Evolutionary conservation across 2,797 vertebrate genomes (phyloP).

Genomic region (Pseudotriccus pelzelni): DNA sequence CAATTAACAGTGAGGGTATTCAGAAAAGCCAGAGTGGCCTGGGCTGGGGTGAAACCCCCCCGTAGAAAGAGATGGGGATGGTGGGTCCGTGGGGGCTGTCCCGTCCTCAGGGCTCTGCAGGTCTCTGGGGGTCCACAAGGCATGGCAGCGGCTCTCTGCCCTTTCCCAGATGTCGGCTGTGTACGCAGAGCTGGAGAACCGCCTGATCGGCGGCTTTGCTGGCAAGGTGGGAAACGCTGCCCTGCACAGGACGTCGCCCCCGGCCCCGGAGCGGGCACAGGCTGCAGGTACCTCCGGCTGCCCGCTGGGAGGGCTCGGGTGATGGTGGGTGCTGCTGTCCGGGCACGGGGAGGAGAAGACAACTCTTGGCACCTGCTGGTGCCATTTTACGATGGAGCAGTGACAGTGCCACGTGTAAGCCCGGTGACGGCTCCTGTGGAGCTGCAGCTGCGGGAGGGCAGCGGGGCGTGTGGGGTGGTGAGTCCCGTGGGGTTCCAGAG

Average conservation of each 20-base stretch:
- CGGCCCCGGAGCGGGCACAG: conserved; percentile 76
- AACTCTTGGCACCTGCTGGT: neutral
- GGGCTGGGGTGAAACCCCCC: neutral
- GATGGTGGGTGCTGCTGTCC: neutral
- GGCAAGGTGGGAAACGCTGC: conserved; percentile 78
- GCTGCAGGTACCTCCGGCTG: conserved; percentile 69
- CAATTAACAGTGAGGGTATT: neutral
- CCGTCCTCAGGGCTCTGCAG: neutral
- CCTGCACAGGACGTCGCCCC: conserved; percentile 76
- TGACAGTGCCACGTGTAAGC: rapidly evolving
- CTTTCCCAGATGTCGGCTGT: conserved; percentile 89
- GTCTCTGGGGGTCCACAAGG: neutral
- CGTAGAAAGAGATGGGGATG: neutral
- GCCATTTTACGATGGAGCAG: rapidly evolving
- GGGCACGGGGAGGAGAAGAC: neutral
- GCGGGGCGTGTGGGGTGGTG: rapidly evolving
- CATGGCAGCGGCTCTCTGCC: neutral
- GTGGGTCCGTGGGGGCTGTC: rapidly evolving
- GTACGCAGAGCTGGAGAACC: conserved; percentile 90
- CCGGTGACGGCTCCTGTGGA: neutral
- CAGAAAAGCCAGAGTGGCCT: neutral
- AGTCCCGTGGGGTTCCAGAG: rapidly evolving
- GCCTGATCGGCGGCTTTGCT: conserved; percentile 80
- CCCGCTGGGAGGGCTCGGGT: rapidly evolving
- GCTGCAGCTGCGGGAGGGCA: neutral